A percentile compares a stretch with the other conserved stretches of the same genome.
These are phyloP conservation scores for Trypoxylus dichotomus DNA, from an alignment of 1,140 invertebrate genomes.

Conservation along the genomic window DNA sequence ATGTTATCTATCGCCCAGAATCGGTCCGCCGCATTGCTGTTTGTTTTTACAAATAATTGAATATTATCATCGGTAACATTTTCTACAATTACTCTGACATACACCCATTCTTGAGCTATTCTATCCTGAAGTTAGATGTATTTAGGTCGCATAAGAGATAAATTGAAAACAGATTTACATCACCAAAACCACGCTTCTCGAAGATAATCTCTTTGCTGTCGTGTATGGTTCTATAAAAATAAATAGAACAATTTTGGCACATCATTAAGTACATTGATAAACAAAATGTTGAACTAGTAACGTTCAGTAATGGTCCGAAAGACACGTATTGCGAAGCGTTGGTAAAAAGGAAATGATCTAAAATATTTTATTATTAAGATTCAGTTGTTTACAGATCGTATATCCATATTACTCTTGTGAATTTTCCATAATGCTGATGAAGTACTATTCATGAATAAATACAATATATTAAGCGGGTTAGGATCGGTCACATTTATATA, in stretches of 20 bases:
- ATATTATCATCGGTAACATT: neutral
- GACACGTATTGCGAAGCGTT: neutral
- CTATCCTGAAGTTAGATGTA: neutral
- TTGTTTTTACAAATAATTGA: constrained; percentile 23
- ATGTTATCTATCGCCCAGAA: constrained; percentile 20
- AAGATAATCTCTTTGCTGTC: neutral
- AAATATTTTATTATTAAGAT: neutral
- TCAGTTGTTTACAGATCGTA: neutral
- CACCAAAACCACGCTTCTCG: neutral
- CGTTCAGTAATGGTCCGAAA: constrained; percentile 10
- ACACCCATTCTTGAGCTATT: neutral
- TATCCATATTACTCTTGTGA: neutral
- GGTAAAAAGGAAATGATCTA: constrained; percentile 10
- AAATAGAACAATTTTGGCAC: constrained; percentile 21
- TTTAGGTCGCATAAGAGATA: neutral
- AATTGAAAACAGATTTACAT: neutral
- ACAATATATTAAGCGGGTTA: neutral
- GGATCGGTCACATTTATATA: neutral
- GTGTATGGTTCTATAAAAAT: constrained; percentile 18
- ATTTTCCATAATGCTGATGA: constrained; percentile 11
- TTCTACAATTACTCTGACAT: neutral
- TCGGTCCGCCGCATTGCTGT: neutral
- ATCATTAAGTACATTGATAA: constrained; percentile 20
- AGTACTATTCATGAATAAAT: neutral
- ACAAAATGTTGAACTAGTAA: neutral